Conservation (phyloP, 2,888 invertebrate species). For the Lydus trimaculatus region DNA sequence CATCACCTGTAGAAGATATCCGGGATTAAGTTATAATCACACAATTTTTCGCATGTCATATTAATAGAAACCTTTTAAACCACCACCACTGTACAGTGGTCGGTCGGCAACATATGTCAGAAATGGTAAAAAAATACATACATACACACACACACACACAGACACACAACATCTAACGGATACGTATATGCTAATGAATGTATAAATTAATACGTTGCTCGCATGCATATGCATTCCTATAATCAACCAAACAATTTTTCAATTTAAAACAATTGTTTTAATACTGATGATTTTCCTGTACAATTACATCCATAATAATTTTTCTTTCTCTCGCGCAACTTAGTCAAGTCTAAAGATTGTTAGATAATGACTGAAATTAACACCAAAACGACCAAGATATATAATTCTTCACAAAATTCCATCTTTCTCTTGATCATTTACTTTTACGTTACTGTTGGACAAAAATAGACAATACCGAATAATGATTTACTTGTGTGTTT, state of each 20-base stretch:
- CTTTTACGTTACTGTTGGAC: background rate
- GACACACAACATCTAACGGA: conserved; percentile 60
- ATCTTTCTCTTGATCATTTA: background rate
- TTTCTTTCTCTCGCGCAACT: conserved; percentile 62
- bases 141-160: too few species aligned
- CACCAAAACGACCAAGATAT: conserved; percentile 53
- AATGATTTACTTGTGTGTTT: background rate
- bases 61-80: conserved; percentile 45
- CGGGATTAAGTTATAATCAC: background rate
- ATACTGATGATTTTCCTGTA: conserved; percentile 48
- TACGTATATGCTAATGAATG: conserved; percentile 63
- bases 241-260: conserved; percentile 45
- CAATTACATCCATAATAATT: conserved; percentile 59
- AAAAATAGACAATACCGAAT: background rate
- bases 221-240: conserved; percentile 62
- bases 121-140: conserved; percentile 40
- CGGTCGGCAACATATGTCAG: conserved; percentile 57
- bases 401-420: background rate
- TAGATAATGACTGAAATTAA: conserved; percentile 63
- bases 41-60: conserved; percentile 55
- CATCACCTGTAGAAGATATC: background rate
- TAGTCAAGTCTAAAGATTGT: conserved; percentile 63
- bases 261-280: conserved; percentile 53
- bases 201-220: conserved; percentile 63
- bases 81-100: conserved; percentile 47